A percentile compares a stretch with the other conserved stretches of the same genome.
These are phyloP conservation scores for Chrysoperla carnea DNA, from an alignment of 1,140 invertebrate genomes.

Conservation along the genomic window DNA sequence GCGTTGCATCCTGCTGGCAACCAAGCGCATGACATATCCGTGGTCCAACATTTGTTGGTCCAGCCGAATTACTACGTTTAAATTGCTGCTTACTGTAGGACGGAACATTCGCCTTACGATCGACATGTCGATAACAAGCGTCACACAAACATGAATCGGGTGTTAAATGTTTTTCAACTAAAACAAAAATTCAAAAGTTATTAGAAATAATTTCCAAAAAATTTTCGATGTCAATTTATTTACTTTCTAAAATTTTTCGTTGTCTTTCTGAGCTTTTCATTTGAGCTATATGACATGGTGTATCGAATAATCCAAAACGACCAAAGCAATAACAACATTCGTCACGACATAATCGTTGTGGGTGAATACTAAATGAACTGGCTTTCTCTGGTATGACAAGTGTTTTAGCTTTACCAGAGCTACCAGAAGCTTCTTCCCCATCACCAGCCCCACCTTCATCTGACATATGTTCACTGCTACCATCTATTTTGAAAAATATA, in stretches of 20 bases:
- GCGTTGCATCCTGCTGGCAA: constrained; percentile 41
- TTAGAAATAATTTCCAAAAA: not conserved
- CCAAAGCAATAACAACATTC: constrained; percentile 71
- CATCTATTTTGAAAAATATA: constrained; percentile 13
- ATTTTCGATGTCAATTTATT: constrained; percentile 12
- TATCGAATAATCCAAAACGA: constrained; percentile 68
- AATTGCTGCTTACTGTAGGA: constrained; percentile 25
- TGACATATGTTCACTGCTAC: constrained; percentile 21
- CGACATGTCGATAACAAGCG: constrained; percentile 66
- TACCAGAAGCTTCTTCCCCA: constrained; percentile 30
- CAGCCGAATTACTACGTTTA: constrained; percentile 14
- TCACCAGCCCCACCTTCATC: constrained; percentile 23
- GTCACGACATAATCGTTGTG: constrained; percentile 55
- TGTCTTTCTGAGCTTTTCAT: constrained; percentile 61
- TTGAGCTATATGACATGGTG: constrained; percentile 68
- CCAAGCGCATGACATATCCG: constrained; percentile 36
- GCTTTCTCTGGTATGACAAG: constrained; percentile 72
- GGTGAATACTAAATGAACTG: constrained; percentile 69
- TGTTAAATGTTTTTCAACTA: constrained; percentile 56
- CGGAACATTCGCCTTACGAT: constrained; percentile 51
- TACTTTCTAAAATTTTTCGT: constrained; percentile 53
- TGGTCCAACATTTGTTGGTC: constrained; percentile 12
- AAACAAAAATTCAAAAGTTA: constrained; percentile 8
- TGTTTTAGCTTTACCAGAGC: constrained; percentile 35
- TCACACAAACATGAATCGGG: constrained; percentile 70